Percentiles rank a stretch among this genome's conserved stretches.
phyloP scores from a whole-genome alignment of 23 tunicate species.

The Aplidium turbinatum region DNA sequence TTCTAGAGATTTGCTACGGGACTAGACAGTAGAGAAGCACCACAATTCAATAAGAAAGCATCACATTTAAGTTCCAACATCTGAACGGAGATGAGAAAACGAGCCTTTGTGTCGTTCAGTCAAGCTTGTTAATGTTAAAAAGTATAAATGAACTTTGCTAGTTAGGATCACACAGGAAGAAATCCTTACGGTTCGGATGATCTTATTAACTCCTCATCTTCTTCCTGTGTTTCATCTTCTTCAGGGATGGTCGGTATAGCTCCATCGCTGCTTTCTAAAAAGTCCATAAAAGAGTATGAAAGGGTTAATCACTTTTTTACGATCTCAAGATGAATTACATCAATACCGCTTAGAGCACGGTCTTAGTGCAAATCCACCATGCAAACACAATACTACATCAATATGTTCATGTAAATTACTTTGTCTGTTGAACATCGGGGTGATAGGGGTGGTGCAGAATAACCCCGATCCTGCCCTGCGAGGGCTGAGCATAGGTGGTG shows the following conservation, averaged over 20 bases:
- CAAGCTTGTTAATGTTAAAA: too few species aligned
- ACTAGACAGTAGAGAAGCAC: too few species aligned
- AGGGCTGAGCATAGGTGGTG: slow-evolving; percentile 95
- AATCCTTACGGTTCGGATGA: slow-evolving; percentile 87
- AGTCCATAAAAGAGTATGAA: background rate
- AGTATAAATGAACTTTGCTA: too few species aligned
- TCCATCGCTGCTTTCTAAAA: slow-evolving; percentile 49
- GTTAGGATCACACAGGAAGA: too few species aligned
- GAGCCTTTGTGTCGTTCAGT: too few species aligned
- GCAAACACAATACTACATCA: background rate
- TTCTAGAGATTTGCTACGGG: too few species aligned
- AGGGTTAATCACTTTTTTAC: slow-evolving; percentile 2
- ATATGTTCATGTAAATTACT: slow-evolving; percentile 13
- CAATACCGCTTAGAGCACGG: background rate
- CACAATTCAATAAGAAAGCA: too few species aligned
- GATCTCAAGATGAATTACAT: background rate
- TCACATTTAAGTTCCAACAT: too few species aligned
- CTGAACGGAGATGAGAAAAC: too few species aligned
- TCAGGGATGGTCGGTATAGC: slow-evolving; percentile 69
- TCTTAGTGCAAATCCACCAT: background rate
- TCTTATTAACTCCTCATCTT: slow-evolving; percentile 61
- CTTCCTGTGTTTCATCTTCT: slow-evolving; percentile 43
- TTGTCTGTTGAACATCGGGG: slow-evolving; percentile 77
- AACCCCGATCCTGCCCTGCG: slow-evolving; percentile 80
- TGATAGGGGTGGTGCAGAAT: slow-evolving; percentile 81